phyloP scores from a whole-genome alignment of 2,113 vertebrate species.

The Clarias gariepinus region DNA sequence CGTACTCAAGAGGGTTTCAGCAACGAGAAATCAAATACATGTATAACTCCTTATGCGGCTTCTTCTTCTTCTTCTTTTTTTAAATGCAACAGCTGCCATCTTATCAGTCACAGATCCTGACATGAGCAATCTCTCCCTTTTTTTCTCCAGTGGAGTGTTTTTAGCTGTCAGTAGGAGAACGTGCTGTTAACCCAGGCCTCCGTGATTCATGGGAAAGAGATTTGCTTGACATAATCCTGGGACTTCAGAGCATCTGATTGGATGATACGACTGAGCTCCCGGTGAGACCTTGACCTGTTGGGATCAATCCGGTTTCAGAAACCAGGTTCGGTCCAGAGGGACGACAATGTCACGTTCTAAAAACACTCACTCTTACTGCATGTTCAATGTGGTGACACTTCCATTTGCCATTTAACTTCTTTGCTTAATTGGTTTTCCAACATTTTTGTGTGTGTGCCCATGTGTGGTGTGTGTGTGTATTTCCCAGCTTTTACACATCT shows the following conservation, averaged over 20 bases:
- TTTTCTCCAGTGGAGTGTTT: not conserved
- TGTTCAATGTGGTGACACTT: not conserved
- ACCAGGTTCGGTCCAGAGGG: conserved; percentile 19
- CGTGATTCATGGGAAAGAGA: conserved; percentile 1
- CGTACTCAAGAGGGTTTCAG: conserved; percentile 1
- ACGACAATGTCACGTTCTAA: not conserved
- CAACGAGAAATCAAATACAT: not conserved
- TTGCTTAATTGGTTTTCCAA: not conserved
- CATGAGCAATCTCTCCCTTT: not conserved
- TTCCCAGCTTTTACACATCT: not conserved
- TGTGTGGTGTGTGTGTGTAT: not conserved
- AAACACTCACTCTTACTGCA: conserved; percentile 2
- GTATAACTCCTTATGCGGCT: not conserved
- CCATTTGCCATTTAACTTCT: not conserved
- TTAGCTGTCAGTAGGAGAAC: not conserved
- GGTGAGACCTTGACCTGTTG: conserved; percentile 18
- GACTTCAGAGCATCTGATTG: conserved; percentile 18
- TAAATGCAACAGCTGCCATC: conserved; percentile 8
- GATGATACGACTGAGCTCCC: not conserved
- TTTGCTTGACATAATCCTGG: conserved; percentile 11
- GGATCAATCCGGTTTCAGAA: conserved; percentile 9
- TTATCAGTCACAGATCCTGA: not conserved
- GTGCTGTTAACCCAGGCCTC: conserved; percentile 3
- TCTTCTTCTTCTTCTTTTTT: not conserved
- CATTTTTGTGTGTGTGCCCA: not conserved